Percentiles rank a stretch among this genome's conserved stretches.
Evolutionary conservation across 2,113 vertebrate species (phyloP).

Genomic region (Myotis lucifugus): DNA sequence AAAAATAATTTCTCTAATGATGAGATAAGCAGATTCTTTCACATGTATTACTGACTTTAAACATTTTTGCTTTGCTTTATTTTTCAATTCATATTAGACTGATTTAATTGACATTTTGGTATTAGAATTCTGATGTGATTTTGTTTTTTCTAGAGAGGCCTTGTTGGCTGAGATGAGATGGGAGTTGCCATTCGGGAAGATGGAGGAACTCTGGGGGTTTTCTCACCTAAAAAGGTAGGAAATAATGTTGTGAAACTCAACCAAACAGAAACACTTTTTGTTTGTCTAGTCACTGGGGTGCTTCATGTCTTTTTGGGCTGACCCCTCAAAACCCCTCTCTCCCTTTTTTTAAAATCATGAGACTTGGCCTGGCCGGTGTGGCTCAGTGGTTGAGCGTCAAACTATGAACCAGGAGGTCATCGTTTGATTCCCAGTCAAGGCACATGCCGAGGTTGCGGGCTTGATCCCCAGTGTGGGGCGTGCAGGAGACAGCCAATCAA

Average conservation of each 20-base stretch:
- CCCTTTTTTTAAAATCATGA: not conserved
- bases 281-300: not conserved
- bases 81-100: not conserved
- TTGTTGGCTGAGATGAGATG: slow-evolving; percentile 98
- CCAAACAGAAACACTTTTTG: not conserved
- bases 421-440: no score
- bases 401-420: no score
- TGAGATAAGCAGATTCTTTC: not conserved
- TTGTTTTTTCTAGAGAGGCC: slow-evolving; percentile 90
- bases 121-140: not conserved
- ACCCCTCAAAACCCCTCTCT: not conserved
- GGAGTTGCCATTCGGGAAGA: slow-evolving; percentile 99
- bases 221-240: slow-evolving; percentile 98
- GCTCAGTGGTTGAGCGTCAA: no score
- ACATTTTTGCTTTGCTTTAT: not conserved
- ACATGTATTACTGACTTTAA: not conserved
- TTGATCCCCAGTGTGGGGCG: no score
- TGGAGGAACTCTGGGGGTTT: slow-evolving; percentile 97
- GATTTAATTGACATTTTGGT: not conserved
- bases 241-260: not conserved
- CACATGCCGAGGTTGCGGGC: no score
- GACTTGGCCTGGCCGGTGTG: not conserved
- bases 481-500: no score
- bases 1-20: slow-evolving; percentile 17
- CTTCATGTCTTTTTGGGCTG: not conserved